phyloP scores from a whole-genome alignment of 2,113 vertebrate species.

The Bagarius yarrelli region DNA sequence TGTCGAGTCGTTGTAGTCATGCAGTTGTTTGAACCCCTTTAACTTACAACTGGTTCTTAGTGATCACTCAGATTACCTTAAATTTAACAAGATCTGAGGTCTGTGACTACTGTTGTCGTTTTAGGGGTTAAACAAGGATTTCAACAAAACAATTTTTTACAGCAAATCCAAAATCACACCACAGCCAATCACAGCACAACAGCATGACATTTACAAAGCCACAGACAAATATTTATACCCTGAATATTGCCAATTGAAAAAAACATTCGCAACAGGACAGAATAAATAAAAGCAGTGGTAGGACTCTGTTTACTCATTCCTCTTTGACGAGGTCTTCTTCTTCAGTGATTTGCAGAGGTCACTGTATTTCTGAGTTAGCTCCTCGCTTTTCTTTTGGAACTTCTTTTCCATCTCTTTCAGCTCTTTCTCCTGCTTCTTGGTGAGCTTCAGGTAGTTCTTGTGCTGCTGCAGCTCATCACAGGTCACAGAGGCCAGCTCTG shows the following conservation, averaged over 20 bases:
- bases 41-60: background rate
- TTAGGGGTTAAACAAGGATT: slow-evolving; percentile 10
- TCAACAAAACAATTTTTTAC: background rate
- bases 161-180: background rate
- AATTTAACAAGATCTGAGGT: no score
- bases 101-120: background rate
- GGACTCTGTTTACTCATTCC: slow-evolving; percentile 64
- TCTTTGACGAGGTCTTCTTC: slow-evolving; percentile 70
- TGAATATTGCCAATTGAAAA: slow-evolving; percentile 3
- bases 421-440: slow-evolving; percentile 89
- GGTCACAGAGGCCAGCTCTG: slow-evolving; percentile 80
- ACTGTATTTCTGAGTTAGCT: slow-evolving; percentile 80
- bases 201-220: slow-evolving; percentile 13
- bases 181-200: slow-evolving; percentile 7
- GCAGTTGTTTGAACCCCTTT: slow-evolving; percentile 7
- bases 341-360: slow-evolving; percentile 69
- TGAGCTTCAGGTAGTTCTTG: slow-evolving; percentile 83
- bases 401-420: slow-evolving; percentile 83
- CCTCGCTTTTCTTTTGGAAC: slow-evolving; percentile 79
- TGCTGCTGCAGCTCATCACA: slow-evolving; percentile 81
- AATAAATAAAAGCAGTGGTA: slow-evolving; percentile 17
- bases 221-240: background rate
- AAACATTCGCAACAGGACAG: slow-evolving; percentile 24
- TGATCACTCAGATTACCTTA: background rate
- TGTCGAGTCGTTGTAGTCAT: background rate